Base-by-base conservation (phyloP, 2,888 invertebrate genomes). In the Exocentrus adspersus region DNA sequence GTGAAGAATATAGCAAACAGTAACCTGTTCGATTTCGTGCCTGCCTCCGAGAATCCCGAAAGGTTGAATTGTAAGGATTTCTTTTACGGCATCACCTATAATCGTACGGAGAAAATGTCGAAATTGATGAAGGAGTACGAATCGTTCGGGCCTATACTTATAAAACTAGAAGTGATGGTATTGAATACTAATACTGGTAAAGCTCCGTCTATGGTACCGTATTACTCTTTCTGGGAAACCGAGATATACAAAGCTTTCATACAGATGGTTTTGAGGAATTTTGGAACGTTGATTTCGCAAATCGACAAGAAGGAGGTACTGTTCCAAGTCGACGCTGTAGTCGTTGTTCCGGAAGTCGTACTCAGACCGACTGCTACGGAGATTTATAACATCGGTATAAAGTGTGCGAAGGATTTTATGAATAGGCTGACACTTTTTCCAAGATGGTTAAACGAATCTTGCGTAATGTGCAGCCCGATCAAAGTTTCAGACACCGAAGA, bases 401-500 rank as follows among this genome's bases (percentile, higher is more conserved):
- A 89, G 71, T 89, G 90, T 71, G 86, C 92, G 12, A 89, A 90
- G 73, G 92, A 94, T 79, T 91, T 93, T 75, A 82, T 95, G 1
- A 90, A 90, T 67, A 88, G 91, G 64, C 80, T 94, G 4, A 92
- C 90, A 73, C 81, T 86, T 0, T 93, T 96, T 77, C 88, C 91
- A 0, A 89, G 96, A 6, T 97, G 96, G 96, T 92, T 93, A 91
- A 86, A 89, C 72, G 89, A 89, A 9, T 92, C 92, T 0, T 96
- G 95, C 75, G 77, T 93, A 0, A 87, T 89, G 37, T 92, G 92
- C 64, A 85, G 88, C 1, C 88, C 90, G 0, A 87, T 90, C 68
- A 84, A 83, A 69, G 82, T 88, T 6, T 83, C 85, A 0, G 86
- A 87, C 1, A 86, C 85, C 72, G 86, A 87, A 41, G 78, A 78